Percentiles rank a stretch among this genome's conserved stretches.
Conservation (phyloP, 2,888 invertebrate species). For the Autographa gamma region DNA sequence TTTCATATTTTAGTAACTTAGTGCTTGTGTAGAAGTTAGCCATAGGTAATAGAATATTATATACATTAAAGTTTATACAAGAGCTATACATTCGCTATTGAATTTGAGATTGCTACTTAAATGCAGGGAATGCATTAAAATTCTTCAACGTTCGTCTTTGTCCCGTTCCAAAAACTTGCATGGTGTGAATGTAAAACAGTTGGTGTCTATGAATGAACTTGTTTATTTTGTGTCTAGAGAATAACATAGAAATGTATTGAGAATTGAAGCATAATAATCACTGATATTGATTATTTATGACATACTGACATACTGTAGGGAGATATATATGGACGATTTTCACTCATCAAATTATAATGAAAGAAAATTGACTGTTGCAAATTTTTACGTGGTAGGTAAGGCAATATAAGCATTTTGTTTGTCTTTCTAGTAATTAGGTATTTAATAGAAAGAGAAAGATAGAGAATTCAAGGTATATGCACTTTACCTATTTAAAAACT, state of each 20-base stretch:
- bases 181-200: slow-evolving; percentile 31
- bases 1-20: neutral
- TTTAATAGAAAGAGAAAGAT: too few relatives aligned
- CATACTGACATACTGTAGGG: too few relatives aligned
- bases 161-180: slow-evolving; percentile 45
- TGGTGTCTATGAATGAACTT: slow-evolving; percentile 9
- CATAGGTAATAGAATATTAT: neutral
- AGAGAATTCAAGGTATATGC: too few relatives aligned
- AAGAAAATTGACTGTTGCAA: too few relatives aligned
- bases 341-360: too few relatives aligned
- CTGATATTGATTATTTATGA: too few relatives aligned
- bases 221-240: neutral
- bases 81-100: slow-evolving; percentile 8
- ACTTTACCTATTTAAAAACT: too few relatives aligned
- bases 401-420: too few relatives aligned
- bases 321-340: too few relatives aligned
- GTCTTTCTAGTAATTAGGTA: too few relatives aligned
- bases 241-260: neutral
- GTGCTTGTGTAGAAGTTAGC: neutral
- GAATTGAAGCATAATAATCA: too few relatives aligned
- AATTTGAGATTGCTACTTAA: slow-evolving; percentile 41
- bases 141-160: slow-evolving; percentile 30
- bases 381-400: too few relatives aligned
- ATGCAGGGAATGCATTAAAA: slow-evolving; percentile 41
- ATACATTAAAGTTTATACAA: neutral